Base-by-base conservation (phyloP, 2,888 invertebrate genomes). In the Diachrysia chrysitis region DNA sequence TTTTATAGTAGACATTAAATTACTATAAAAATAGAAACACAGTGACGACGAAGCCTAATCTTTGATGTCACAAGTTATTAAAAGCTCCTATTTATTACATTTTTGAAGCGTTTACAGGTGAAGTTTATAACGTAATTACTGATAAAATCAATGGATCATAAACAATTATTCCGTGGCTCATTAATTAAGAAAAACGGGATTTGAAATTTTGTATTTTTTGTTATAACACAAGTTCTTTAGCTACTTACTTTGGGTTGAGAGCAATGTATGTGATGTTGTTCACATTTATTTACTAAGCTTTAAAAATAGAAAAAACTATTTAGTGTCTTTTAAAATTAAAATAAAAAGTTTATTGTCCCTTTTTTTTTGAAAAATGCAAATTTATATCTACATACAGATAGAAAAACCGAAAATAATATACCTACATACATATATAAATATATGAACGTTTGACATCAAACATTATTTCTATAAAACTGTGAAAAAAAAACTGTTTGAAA, bases 1-100 rank as follows among this genome's bases (percentile, higher is more conserved):
- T 89, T 90, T 90, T 90, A 89, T 85, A 78, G 71, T 60, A 62
- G 70, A 78, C 83, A 87, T 89, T 84, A 90, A 90, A 90, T 79
- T n/a, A 70, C 71, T 78, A 75, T 87, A 81, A 87, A 83, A 79
- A 35, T 10, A 57, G 74, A 80, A 78, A 76, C 71, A 78, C 58
- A 64, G 66, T 69, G 74, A 78, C 70, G 81, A 81, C 78, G 80
- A 85, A 84, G 84, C 71, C 74, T 70, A 71, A 81, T 82, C 83
- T 85, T 57, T 67, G 76, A 76, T 78, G 86, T 85, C 81, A 80
- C 81, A 81, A 76, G 84, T 84, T 84, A 85, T 83, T 84, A 83
- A 85, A 84, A 84, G 76, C 59, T 73, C 2, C 10, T 84, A 83
- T 87, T 87, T 87, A 90, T 85, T 82, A 73, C 78, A 73, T 71